A percentile compares a stretch with the other conserved stretches of the same genome.
These are phyloP conservation scores for Watsonalla cultraria DNA, from an alignment of 2,888 invertebrate genomes.

Conservation along the genomic window DNA sequence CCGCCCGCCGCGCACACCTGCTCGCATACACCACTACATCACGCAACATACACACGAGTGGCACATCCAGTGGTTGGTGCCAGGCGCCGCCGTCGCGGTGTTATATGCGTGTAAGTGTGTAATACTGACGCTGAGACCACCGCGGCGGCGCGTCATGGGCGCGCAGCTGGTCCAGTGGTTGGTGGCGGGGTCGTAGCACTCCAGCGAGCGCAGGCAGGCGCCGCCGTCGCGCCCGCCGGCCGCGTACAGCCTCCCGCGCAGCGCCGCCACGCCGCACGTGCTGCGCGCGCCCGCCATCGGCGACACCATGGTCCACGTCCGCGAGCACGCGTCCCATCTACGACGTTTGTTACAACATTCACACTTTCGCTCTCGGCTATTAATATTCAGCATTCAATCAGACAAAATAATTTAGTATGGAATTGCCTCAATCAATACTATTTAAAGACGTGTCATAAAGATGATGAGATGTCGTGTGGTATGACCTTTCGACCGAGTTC, in stretches of 20 bases:
- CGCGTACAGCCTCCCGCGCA: slow-evolving; percentile 91
- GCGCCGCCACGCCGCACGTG: slow-evolving; percentile 93
- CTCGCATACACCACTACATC: neutral
- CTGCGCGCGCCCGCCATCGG: slow-evolving; percentile 93
- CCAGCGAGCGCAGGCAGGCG: slow-evolving; percentile 93
- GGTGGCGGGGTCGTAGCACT: slow-evolving; percentile 88
- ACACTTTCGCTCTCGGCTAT: neutral
- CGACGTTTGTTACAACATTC: neutral
- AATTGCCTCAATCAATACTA: no score
- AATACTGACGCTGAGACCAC: slow-evolving; percentile 89
- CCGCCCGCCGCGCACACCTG: slow-evolving; percentile 90
- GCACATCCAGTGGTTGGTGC: no score
- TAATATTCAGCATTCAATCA: no score
- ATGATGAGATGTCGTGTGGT: slow-evolving; percentile 15
- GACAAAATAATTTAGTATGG: no score
- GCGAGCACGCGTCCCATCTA: slow-evolving; percentile 92
- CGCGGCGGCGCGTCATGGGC: slow-evolving; percentile 91
- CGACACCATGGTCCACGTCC: slow-evolving; percentile 93
- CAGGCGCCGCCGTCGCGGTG: neutral
- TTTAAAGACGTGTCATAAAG: neutral
- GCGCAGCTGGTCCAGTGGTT: slow-evolving; percentile 90
- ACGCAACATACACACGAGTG: no score
- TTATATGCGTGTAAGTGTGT: neutral
- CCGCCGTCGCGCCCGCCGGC: slow-evolving; percentile 96
- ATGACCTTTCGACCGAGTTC: slow-evolving; percentile 90